Conservation (phyloP, 2,113 vertebrate genomes). For the Papio anubis region DNA sequence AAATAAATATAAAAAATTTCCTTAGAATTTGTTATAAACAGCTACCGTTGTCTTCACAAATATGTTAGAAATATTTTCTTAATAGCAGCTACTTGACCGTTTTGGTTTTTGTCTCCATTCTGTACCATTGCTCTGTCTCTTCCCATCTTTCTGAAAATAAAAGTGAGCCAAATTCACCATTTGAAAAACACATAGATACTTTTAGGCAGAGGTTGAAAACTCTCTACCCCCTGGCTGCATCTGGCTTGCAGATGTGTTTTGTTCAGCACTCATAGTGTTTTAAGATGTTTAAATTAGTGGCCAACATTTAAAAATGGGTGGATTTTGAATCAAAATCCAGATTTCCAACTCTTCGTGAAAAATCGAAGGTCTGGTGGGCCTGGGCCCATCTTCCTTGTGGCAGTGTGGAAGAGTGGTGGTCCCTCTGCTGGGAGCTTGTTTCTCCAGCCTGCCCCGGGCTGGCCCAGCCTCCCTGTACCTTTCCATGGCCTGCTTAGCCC, state of each 20-base stretch:
- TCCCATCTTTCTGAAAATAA: constrained; percentile 5
- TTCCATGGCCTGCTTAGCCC: background rate
- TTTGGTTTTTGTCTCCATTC: background rate
- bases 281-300: background rate
- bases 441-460: fast-evolving
- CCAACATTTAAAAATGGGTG: background rate
- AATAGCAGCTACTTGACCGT: background rate
- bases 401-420: fast-evolving
- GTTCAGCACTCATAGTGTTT: background rate
- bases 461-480: background rate
- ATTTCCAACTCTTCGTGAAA: background rate
- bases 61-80: background rate
- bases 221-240: background rate
- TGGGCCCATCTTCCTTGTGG: background rate
- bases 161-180: background rate
- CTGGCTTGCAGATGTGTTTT: background rate
- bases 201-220: background rate
- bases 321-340: background rate
- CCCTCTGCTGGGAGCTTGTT: background rate
- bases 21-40: background rate
- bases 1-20: background rate
- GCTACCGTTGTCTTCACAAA: background rate
- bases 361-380: background rate
- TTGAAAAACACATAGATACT: background rate
- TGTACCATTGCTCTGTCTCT: background rate